Percentiles rank a stretch among this genome's conserved stretches.
phyloP scores from a whole-genome alignment of 2,113 vertebrate species.

The Engraulis encrasicolus region DNA sequence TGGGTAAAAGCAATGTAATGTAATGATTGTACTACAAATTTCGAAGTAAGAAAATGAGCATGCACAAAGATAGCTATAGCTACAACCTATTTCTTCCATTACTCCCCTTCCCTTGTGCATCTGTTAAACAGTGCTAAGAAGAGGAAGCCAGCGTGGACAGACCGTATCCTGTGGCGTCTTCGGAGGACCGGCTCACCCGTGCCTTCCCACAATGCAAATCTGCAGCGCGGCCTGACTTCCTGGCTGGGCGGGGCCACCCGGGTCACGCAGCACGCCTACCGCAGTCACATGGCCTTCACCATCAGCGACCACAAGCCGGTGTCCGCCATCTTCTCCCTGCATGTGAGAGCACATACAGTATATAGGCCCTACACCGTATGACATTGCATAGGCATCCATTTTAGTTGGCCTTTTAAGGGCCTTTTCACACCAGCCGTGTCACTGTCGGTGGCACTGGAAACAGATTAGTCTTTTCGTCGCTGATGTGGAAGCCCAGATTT shows the following conservation, averaged over 20 bases:
- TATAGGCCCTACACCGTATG: background rate
- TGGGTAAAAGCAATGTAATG: too few relatives aligned
- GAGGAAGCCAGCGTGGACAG: conserved; percentile 97
- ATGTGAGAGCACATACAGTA: conserved; percentile 72
- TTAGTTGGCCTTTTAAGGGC: too few relatives aligned
- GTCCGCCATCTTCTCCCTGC: conserved; percentile 86
- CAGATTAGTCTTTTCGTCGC: too few relatives aligned
- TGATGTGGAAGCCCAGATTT: too few relatives aligned
- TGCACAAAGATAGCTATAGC: too few relatives aligned
- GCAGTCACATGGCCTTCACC: conserved; percentile 93
- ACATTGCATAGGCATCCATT: background rate
- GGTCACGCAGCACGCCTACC: conserved; percentile 87
- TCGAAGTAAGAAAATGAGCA: too few relatives aligned
- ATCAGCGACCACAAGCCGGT: conserved; percentile 97
- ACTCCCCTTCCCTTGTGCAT: background rate
- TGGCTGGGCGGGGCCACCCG: conserved; percentile 76
- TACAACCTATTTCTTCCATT: background rate
- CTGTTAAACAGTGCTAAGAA: conserved; percentile 85
- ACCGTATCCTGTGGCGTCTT: conserved; percentile 95
- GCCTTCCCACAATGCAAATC: conserved; percentile 73
- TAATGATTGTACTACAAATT: too few relatives aligned
- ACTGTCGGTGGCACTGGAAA: too few relatives aligned
- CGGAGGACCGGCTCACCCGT: conserved; percentile 78
- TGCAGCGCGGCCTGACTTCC: conserved; percentile 72
- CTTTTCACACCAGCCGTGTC: too few relatives aligned